Conservation (phyloP, 2,797 vertebrate species). For the Betta splendens region DNA sequence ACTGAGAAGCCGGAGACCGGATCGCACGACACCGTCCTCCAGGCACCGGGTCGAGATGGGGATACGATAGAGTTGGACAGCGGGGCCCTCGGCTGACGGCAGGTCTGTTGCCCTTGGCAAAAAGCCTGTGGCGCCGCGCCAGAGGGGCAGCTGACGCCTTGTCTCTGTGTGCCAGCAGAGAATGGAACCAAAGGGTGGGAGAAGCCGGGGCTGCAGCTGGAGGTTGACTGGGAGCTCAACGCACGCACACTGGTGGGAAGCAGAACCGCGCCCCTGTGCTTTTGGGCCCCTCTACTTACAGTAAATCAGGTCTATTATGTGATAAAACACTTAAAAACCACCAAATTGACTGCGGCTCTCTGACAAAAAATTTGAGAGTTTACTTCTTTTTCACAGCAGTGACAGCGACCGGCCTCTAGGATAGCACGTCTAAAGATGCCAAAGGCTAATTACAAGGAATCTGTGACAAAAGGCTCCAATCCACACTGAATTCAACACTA, state of each 20-base stretch:
- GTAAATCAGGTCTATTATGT: no score
- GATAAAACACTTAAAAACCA: no score
- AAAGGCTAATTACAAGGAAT: not conserved
- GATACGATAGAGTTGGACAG: conserved; percentile 38
- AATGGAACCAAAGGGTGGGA: conserved; percentile 22
- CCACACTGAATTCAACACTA: no score
- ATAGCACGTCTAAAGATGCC: not conserved
- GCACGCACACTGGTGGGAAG: no score
- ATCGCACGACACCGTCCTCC: conserved; percentile 11
- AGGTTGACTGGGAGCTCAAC: no score
- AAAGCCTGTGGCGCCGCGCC: conserved; percentile 53
- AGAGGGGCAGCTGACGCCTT: conserved; percentile 25
- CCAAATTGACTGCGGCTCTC: no score
- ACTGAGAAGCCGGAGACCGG: conserved; percentile 1
- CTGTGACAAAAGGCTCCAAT: not conserved
- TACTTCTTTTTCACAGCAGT: no score
- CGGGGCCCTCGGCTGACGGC: conserved; percentile 33
- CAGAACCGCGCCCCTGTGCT: no score
- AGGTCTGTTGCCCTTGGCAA: conserved; percentile 54
- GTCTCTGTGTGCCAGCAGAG: conserved; percentile 7
- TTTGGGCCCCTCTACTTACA: no score
- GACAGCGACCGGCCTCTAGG: no score
- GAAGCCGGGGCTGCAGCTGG: conserved; percentile 1
- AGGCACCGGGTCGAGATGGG: conserved; percentile 27
- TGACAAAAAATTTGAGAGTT: not conserved